Evolutionary conservation across 2,113 vertebrate species (phyloP), one percentile per base, ranked within the genome.

Genomic region (Rhipidura dahli): DNA sequence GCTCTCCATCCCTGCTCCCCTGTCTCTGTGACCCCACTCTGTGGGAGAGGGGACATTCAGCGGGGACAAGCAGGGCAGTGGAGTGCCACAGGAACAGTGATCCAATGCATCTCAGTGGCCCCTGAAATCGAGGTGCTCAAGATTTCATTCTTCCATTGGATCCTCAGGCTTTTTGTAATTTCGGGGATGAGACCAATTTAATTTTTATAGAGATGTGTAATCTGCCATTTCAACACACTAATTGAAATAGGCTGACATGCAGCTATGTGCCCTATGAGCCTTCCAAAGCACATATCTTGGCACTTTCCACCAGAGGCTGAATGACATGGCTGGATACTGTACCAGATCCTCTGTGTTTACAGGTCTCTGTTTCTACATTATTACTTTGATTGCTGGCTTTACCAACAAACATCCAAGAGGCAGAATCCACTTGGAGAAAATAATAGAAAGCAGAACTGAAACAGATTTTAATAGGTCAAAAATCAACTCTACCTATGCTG

Each of bases 281-380:
- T 95, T 97, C 86, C 93, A 96, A 97, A 95, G 83, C 96, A 93
- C 95, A 92, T 83, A 81, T 89, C 93, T 95, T 97, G 91, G 93
- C 95, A 94, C 80, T 96, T 94, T 73, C 94, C 60, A 86, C 94
- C 79, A 78, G 90, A 96, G 94, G 91, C 76, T 97, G 75, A 86
- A 89, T 81, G 92, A 77, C 86, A 90, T n/a, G 80, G 35, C 88
- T 83, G 84, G 71, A 95, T 95, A 90, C 86, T 2, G 0, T 68
- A 96, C 72, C 83, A 90, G 80, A 93, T 63, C 92, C 90, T 94
- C 86, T 89, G 28, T 94, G 86, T 94, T 95, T 94, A 90, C 81
- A 68, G 65, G 65, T 44, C 56, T 93, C 57, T 92, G 47, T 40
- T 93, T 87, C 69, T 56, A 60, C 86, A 21, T 92, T 75, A 86